Base-by-base conservation (phyloP, 2,797 vertebrate species). In the Pogonophryne albipinna region DNA sequence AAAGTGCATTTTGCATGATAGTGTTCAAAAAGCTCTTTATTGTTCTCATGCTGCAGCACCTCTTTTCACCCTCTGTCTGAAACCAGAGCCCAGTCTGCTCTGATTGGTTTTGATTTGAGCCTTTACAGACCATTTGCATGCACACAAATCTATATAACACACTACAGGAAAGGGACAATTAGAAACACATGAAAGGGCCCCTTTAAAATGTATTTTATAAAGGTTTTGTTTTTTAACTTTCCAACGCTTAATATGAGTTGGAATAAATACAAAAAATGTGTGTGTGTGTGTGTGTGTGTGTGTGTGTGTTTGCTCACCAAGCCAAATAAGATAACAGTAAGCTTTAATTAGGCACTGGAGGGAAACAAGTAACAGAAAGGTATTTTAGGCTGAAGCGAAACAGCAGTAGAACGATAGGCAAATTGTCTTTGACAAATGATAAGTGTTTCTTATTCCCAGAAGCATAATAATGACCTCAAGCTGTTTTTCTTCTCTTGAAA, bases 351-450 rank as follows among this genome's bases (percentile, higher is more conserved):
- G 61, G 17, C 34, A 56, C 9, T 10, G 55, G 44, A 46, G 45
- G 34, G 34, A 49, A 31, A 63, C 51, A 5, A 42, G 1, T 15
- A 49, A 14, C 1, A 52, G 41, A 56, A 59, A 14, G 3, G 2
- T 52, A 16, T 59, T 74, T 79, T 51, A 46, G 52, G 31, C 50
- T 31, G 34, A 71, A 23, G 31, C 1, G 2, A 81, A 79, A 10
- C n/a, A 50, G 49, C 56, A 42, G 15, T 23, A 62, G 46, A n/a
- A 47, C 13, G 11, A 62, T 2, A 44, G 52, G 27, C 42, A 53
- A 50, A 67, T 38, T 50, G 51, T 66, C 72, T 79, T 56, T 82
- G 71, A 79, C 78, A 82, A 10, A 49, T 41, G 23, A 62, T 69
- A 16, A 15, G 17, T 63, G 31, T 71, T 82, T 80, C 45, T 41